Conservation (phyloP, 2,888 invertebrate species). For the Hirudinaria manillensis region DNA sequence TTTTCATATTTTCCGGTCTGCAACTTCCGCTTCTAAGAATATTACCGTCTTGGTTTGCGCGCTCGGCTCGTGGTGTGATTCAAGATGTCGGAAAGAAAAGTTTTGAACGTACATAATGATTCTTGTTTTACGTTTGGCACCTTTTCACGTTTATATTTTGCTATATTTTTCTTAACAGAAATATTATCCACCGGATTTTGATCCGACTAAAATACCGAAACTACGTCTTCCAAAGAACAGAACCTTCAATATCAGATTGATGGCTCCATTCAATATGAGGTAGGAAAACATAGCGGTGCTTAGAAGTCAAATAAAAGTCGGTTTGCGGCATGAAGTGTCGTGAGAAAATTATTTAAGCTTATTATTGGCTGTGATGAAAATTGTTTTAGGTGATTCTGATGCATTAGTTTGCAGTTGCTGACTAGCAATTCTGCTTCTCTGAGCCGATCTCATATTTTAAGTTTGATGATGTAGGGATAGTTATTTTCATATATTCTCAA, state of each 20-base stretch:
- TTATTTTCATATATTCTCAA: too few species aligned
- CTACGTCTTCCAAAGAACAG: conserved; percentile 72
- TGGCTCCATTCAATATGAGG: conserved; percentile 99
- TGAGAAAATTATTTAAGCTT: too few species aligned
- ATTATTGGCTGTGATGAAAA: not conserved
- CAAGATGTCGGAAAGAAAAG: conserved; percentile 34
- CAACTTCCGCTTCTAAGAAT: too few species aligned
- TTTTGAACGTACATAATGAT: conserved; percentile 24
- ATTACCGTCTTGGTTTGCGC: too few species aligned
- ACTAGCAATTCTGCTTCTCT: conserved; percentile 5
- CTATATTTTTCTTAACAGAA: conserved; percentile 32
- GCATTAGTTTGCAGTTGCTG: not conserved
- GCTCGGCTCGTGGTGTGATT: too few species aligned
- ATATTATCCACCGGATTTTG: conserved; percentile 61
- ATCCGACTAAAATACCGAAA: conserved; percentile 96
- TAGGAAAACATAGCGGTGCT: not conserved
- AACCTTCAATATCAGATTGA: conserved; percentile 92
- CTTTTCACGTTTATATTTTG: not conserved
- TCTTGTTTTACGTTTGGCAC: not conserved
- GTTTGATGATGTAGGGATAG: too few species aligned
- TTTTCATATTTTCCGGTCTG: too few species aligned
- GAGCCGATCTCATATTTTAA: not conserved
- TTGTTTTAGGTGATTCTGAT: not conserved
- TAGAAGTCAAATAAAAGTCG: too few species aligned
- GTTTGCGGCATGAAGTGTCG: too few species aligned